Evolutionary conservation across 2,888 invertebrate species (phyloP), one percentile per base, ranked within the genome.

Genomic region (Bombylius major): DNA sequence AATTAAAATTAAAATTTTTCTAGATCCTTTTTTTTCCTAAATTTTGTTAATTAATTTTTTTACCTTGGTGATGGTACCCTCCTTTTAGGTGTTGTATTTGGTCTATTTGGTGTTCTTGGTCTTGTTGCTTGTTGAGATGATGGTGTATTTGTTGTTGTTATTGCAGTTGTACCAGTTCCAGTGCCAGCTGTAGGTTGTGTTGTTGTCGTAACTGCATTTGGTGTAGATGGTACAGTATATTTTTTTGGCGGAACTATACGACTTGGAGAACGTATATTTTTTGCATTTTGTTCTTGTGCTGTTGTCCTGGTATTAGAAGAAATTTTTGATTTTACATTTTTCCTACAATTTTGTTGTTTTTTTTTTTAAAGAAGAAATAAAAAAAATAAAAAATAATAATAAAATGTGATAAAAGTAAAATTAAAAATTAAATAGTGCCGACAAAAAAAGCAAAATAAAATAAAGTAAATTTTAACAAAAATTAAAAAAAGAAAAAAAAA

Each of bases 241-340:
- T 72, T 69, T 60, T 74, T 75, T 42, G 74, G 74, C 58, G 69
- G 70, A 60, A 72, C 69, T 58, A 75, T 69, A 58, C 73, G 71
- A 62, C 73, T 74, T 50, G 74, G 74, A 33, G 74, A 75, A 51
- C 73, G 68, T 23, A 71, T 65, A 57, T 53, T 60, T 64, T 62
- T 66, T 50, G 44, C 47, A 46, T 59, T 46, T 54, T 48, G 53
- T 59, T 47, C 52, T 58, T 55, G 50, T 56, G 58, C 55, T 36
- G 54, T 55, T 50, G 50, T 51, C 55, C 51, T 52, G 57, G 47
- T 51, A 57, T 52, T 12, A 50, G 49, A 59, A 39, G 46, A 46
- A 52, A 23, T 32, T 53, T 53, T 56, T 36, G 36, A 36, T 55
- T 55, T 50, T 54, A 53, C 53, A 53, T 51, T 53, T 48, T 53